These are phyloP conservation scores for Drosophila cracens DNA, from an alignment of 2,888 invertebrate genomes.

Conservation along the genomic window DNA sequence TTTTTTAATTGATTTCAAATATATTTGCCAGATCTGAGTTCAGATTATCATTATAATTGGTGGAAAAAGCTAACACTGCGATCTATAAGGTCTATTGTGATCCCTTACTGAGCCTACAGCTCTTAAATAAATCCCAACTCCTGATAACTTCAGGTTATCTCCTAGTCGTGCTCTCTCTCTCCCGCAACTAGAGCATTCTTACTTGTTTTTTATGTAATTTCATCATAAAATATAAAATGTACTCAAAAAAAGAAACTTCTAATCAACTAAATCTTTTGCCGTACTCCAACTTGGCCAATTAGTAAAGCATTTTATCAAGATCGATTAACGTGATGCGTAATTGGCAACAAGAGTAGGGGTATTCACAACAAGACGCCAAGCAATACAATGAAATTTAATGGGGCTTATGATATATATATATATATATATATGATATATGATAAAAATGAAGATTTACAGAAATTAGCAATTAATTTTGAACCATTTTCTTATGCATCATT, in stretches of 20 bases:
- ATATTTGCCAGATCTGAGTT: neutral
- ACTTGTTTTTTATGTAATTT: neutral
- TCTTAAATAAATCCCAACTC: no score
- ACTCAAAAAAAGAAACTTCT: neutral
- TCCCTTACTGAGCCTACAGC: no score
- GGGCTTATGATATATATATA: neutral
- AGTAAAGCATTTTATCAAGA: neutral
- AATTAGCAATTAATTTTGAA: neutral
- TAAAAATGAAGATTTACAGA: neutral
- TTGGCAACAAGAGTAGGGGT: constrained; percentile 13
- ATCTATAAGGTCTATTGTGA: no score
- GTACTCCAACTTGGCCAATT: neutral
- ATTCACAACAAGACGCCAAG: constrained; percentile 4
- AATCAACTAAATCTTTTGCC: neutral
- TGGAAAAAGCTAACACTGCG: no score
- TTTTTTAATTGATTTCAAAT: neutral
- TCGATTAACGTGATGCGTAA: neutral
- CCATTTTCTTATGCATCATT: neutral
- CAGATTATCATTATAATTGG: neutral
- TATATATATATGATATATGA: neutral
- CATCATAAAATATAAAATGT: neutral
- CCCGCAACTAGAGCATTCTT: neutral
- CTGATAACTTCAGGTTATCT: neutral
- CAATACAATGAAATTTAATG: neutral
- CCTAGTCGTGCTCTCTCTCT: neutral